phyloP scores from a whole-genome alignment of 92 coral and sea anemone species.

The Plumapathes pennacea region DNA sequence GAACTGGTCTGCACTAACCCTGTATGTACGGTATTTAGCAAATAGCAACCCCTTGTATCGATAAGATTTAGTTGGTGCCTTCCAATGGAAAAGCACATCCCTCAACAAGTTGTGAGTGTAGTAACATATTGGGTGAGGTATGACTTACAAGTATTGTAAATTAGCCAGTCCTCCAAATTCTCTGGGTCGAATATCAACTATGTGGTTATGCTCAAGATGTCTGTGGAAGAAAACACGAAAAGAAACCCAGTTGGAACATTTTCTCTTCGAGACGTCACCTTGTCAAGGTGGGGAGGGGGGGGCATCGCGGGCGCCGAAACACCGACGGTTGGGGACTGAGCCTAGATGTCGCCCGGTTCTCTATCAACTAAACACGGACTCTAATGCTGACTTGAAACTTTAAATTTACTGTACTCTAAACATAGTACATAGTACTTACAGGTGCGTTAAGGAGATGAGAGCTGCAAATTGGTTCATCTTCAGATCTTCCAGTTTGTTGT shows the following conservation, averaged over 20 bases:
- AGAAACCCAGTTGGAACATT: background rate
- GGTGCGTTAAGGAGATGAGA: background rate
- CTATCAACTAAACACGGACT: no score
- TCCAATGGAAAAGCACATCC: no score
- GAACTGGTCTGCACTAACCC: background rate
- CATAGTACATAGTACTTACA: constrained; percentile 11
- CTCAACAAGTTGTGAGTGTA: no score
- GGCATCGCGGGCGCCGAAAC: no score
- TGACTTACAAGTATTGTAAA: constrained; percentile 10
- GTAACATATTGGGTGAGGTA: background rate
- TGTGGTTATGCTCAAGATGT: constrained; percentile 9
- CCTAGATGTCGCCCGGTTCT: no score
- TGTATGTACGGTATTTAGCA: no score
- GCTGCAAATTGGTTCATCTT: constrained; percentile 2
- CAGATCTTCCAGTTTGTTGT: constrained; percentile 13
- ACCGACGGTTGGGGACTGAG: no score
- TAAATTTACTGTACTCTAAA: no score
- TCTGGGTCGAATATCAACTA: background rate
- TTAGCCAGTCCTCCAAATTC: constrained; percentile 7
- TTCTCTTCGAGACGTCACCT: background rate
- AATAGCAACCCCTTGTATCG: no score
- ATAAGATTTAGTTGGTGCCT: no score
- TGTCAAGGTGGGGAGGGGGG: background rate
- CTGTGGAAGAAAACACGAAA: background rate
- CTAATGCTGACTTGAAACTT: no score